Conservation (phyloP, 2,888 invertebrate species). For the Drosophila pseudotakahashii region DNA sequence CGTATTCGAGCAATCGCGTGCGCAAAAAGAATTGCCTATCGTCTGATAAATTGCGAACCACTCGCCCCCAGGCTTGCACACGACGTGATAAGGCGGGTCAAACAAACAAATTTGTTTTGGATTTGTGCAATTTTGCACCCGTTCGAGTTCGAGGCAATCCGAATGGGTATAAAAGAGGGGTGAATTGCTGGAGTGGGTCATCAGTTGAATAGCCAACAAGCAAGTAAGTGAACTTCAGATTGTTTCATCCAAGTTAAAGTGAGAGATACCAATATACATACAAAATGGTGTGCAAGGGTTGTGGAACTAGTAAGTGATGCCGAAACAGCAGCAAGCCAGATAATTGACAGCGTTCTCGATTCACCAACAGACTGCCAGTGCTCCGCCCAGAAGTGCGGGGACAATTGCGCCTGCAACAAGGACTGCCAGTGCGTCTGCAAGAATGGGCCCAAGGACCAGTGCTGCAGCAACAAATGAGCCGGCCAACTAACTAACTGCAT, state of each 20-base stretch:
- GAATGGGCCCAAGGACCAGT: slow-evolving; percentile 66
- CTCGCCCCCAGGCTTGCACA: slow-evolving; percentile 43
- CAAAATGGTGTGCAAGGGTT: slow-evolving; percentile 70
- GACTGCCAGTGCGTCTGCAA: slow-evolving; percentile 71
- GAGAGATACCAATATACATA: slow-evolving; percentile 1
- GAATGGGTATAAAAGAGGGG: slow-evolving; percentile 22
- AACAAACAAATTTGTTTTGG: slow-evolving; percentile 23
- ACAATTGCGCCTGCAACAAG: slow-evolving; percentile 63
- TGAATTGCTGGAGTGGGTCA: slow-evolving; percentile 21
- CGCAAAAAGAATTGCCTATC: slow-evolving; percentile 35
- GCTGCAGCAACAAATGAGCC: slow-evolving; percentile 64
- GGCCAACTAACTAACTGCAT: slow-evolving; percentile 10
- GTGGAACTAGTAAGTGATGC: slow-evolving; percentile 60
- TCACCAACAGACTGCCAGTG: slow-evolving; percentile 61
- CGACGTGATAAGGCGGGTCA: slow-evolving; percentile 53
- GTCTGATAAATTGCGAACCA: slow-evolving; percentile 37
- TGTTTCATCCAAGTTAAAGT: slow-evolving; percentile 4
- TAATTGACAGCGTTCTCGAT: slow-evolving; percentile 19
- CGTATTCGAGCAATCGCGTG: slow-evolving; percentile 21
- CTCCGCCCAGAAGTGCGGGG: slow-evolving; percentile 58
- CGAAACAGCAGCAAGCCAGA: background rate
- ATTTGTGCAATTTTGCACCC: slow-evolving; percentile 43
- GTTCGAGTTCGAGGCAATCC: slow-evolving; percentile 7
- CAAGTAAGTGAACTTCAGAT: slow-evolving; percentile 11
- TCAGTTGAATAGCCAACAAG: slow-evolving; percentile 26